Percentiles rank a stretch among this genome's conserved stretches.
Evolutionary conservation across 2,113 vertebrate genomes (phyloP).

Genomic region (Glareola pratincola): DNA sequence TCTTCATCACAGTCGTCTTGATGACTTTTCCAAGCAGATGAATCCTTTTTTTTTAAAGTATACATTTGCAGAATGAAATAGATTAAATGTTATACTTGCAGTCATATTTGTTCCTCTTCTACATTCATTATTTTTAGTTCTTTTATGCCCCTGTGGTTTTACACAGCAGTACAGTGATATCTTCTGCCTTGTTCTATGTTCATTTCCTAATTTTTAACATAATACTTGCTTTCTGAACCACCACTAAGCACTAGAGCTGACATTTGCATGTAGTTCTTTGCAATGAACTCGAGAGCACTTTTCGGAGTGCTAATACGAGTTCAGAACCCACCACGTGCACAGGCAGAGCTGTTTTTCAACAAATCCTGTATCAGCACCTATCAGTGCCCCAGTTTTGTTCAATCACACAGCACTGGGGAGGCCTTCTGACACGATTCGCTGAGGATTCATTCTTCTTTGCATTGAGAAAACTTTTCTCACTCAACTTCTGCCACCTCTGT

Average conservation of each 20-base stretch:
- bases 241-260: background rate
- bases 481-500: background rate
- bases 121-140: background rate
- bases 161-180: background rate
- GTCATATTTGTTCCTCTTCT: background rate
- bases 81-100: background rate
- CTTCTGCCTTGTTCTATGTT: background rate
- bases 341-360: background rate
- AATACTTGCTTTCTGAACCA: background rate
- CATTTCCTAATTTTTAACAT: background rate
- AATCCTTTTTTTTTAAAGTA: background rate
- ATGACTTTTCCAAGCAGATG: background rate
- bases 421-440: background rate
- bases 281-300: background rate
- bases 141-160: background rate
- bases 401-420: background rate
- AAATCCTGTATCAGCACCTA: background rate
- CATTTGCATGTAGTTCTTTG: background rate
- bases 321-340: background rate
- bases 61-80: background rate
- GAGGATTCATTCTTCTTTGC: background rate
- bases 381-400: background rate
- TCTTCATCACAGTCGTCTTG: background rate
- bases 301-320: background rate
- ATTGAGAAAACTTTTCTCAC: background rate